Conservation (phyloP, 2,888 invertebrate species). For the Amphipyra berbera region DNA sequence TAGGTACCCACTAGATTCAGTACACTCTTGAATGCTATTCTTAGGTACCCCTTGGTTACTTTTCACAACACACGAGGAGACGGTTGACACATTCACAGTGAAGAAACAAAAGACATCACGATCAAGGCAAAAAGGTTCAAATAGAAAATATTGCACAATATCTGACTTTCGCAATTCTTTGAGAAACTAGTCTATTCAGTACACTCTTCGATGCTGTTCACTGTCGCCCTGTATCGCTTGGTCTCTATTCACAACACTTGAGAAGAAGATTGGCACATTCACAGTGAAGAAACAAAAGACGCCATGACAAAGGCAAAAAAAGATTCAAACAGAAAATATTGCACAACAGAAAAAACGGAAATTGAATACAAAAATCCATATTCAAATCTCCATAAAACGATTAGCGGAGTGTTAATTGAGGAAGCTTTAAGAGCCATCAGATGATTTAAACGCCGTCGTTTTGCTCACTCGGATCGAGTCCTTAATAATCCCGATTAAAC, state of each 20-base stretch:
- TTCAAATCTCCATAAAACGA: conserved; percentile 45
- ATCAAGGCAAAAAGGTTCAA: background rate
- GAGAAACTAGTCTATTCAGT: too few relatives aligned
- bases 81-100: too few relatives aligned
- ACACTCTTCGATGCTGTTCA: too few relatives aligned
- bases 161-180: too few relatives aligned
- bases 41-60: too few relatives aligned
- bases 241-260: too few relatives aligned
- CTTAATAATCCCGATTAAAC: conserved; percentile 87
- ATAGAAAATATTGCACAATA: background rate
- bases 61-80: too few relatives aligned
- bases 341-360: conserved; percentile 1
- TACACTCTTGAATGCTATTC: too few relatives aligned
- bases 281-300: background rate
- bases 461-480: conserved; percentile 73
- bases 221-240: too few relatives aligned
- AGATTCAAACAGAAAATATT: background rate
- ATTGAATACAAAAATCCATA: conserved; percentile 37
- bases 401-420: conserved; percentile 66
- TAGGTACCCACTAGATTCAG: too few relatives aligned
- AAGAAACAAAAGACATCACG: background rate
- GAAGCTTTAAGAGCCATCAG: conserved; percentile 62
- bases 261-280: too few relatives aligned
- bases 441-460: conserved; percentile 78
- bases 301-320: background rate